phyloP scores from a whole-genome alignment of 1,140 invertebrate species.

The Hestina assimilis region DNA sequence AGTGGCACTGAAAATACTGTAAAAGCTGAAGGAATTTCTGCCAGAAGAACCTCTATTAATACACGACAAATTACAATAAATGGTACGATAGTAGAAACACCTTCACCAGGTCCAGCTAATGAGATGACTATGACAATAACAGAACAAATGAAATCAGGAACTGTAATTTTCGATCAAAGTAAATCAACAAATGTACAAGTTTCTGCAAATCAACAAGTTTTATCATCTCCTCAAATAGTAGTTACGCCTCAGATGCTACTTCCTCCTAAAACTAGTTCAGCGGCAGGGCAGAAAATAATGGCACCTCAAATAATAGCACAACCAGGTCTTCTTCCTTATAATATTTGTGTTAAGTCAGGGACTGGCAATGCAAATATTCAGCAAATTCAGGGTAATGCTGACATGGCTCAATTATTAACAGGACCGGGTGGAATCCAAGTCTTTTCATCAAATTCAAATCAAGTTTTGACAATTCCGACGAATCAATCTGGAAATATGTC shows the following conservation, averaged over 20 bases:
- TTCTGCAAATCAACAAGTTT: slow-evolving; percentile 65
- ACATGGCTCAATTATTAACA: slow-evolving; percentile 70
- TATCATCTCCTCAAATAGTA: slow-evolving; percentile 75
- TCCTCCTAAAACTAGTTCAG: slow-evolving; percentile 67
- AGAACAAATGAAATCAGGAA: slow-evolving; percentile 73
- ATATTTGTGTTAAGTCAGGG: slow-evolving; percentile 75
- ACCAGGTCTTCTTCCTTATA: slow-evolving; percentile 69
- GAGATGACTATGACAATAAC: slow-evolving; percentile 76
- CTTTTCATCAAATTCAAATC: slow-evolving; percentile 73
- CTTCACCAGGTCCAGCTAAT: slow-evolving; percentile 71
- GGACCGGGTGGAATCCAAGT: slow-evolving; percentile 73
- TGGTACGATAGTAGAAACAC: slow-evolving; percentile 76
- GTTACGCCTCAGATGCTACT: slow-evolving; percentile 74
- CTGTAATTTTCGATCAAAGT: slow-evolving; percentile 69
- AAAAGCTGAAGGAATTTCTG: slow-evolving; percentile 69
- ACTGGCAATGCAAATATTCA: slow-evolving; percentile 65
- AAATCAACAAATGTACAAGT: slow-evolving; percentile 70
- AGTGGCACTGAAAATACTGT: slow-evolving; percentile 68
- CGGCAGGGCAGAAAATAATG: slow-evolving; percentile 64
- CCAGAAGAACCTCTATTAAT: slow-evolving; percentile 73
- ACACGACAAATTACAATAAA: slow-evolving; percentile 78
- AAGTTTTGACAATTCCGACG: slow-evolving; percentile 71
- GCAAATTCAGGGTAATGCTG: slow-evolving; percentile 63
- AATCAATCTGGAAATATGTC: slow-evolving; percentile 62
- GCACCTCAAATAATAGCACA: slow-evolving; percentile 70